phyloP scores from a whole-genome alignment of 2,113 vertebrate species.

The Callopanchax toddi region DNA sequence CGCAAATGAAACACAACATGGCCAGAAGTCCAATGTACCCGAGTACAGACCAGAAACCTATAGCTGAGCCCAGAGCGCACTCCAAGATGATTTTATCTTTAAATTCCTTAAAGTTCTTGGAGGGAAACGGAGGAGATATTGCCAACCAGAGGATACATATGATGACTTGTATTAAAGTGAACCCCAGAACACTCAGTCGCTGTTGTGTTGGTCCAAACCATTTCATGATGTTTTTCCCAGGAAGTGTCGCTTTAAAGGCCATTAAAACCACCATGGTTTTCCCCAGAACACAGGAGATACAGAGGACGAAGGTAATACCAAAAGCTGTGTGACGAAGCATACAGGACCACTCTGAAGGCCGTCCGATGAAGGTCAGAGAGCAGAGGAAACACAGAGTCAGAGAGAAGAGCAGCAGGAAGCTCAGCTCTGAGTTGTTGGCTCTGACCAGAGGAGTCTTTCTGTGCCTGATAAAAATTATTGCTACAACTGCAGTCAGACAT shows the following conservation, averaged over 20 bases:
- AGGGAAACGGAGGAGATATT: constrained; percentile 68
- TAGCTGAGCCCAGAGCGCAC: constrained; percentile 68
- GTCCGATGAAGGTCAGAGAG: constrained; percentile 71
- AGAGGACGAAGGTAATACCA: constrained; percentile 73
- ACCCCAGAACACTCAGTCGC: constrained; percentile 67
- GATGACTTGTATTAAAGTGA: constrained; percentile 72
- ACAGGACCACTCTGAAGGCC: constrained; percentile 67
- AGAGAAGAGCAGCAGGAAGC: constrained; percentile 74
- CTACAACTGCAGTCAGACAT: constrained; percentile 56
- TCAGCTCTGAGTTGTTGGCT: constrained; percentile 70
- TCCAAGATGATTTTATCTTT: constrained; percentile 70
- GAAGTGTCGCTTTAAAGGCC: constrained; percentile 67
- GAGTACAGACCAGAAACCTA: constrained; percentile 73
- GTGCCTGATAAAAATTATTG: constrained; percentile 66
- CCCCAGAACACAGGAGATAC: constrained; percentile 59
- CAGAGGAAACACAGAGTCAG: constrained; percentile 73
- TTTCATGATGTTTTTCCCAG: constrained; percentile 66
- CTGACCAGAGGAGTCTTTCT: constrained; percentile 69
- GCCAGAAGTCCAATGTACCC: constrained; percentile 78
- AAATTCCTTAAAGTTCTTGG: background rate
- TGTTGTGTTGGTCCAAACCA: constrained; percentile 74
- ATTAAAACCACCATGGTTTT: constrained; percentile 72
- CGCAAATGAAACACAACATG: constrained; percentile 73
- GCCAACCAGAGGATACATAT: constrained; percentile 74
- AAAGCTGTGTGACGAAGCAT: constrained; percentile 69